Evolutionary conservation across 2,113 vertebrate species (phyloP).

Genomic region (Pyxicephalus adspersus): DNA sequence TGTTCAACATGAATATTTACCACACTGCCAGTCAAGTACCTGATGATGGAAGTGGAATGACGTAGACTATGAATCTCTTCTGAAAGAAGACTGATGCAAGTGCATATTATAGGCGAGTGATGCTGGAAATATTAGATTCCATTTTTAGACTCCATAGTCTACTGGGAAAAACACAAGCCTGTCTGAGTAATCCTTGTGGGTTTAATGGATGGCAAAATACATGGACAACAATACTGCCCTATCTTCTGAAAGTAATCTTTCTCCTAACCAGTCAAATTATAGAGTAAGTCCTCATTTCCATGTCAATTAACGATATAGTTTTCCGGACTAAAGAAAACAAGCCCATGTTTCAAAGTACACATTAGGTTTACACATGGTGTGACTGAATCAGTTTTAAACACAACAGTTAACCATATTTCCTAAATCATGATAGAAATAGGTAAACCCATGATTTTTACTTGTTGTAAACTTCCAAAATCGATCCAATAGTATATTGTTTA

Average conservation of each 20-base stretch:
- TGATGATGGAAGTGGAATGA: conserved; percentile 33
- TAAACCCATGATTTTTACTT: no score
- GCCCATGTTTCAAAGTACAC: background rate
- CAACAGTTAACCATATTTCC: no score
- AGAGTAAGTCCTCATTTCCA: background rate
- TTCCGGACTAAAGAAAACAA: background rate
- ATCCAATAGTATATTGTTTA: no score
- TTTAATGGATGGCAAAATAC: conserved; percentile 26
- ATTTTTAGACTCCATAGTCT: conserved; percentile 19
- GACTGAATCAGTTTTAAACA: background rate
- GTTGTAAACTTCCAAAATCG: no score
- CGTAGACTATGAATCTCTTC: conserved; percentile 32
- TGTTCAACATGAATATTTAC: conserved; percentile 1
- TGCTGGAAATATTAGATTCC: conserved; percentile 34
- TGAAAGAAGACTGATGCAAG: conserved; percentile 29
- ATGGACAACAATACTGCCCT: background rate
- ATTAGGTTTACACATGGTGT: background rate
- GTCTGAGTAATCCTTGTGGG: conserved; percentile 17
- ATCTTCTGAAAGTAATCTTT: background rate
- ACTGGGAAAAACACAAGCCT: conserved; percentile 9
- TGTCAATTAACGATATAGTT: background rate
- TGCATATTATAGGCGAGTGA: conserved; percentile 7
- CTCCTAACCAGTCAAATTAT: background rate
- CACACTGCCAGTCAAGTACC: background rate
- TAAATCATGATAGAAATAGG: no score